phyloP scores from a whole-genome alignment of 2,113 vertebrate species.

The Caranx melampygus region DNA sequence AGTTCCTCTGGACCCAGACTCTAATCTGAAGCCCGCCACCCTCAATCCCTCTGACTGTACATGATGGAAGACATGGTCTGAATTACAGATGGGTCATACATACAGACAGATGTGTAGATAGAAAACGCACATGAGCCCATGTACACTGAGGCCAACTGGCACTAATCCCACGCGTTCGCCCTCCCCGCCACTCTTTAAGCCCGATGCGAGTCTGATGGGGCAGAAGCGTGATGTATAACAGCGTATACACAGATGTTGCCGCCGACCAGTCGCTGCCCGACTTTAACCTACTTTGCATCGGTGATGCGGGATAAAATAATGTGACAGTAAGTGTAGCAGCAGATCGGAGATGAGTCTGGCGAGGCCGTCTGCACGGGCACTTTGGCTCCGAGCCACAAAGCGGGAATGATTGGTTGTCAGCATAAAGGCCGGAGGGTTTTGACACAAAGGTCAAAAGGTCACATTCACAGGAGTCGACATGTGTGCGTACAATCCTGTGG shows the following conservation, averaged over 20 bases:
- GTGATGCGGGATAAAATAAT: constrained; percentile 26
- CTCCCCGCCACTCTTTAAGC: constrained; percentile 44
- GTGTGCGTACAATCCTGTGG: background rate
- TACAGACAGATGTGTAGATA: constrained; percentile 30
- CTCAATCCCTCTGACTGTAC: constrained; percentile 67
- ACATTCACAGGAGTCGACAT: background rate
- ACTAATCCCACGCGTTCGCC: constrained; percentile 61
- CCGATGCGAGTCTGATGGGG: constrained; percentile 29
- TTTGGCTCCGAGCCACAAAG: constrained; percentile 28
- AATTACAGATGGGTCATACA: constrained; percentile 36
- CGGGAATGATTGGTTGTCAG: constrained; percentile 8
- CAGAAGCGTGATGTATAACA: constrained; percentile 59
- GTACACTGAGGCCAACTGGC: constrained; percentile 53
- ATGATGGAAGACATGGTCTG: constrained; percentile 41
- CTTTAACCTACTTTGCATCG: constrained; percentile 56
- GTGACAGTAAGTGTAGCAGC: background rate
- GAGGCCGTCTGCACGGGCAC: constrained; percentile 4
- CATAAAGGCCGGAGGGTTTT: background rate
- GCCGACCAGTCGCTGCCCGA: constrained; percentile 22
- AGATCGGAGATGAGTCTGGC: constrained; percentile 1
- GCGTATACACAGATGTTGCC: constrained; percentile 60
- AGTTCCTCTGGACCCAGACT: constrained; percentile 58
- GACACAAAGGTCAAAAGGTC: constrained; percentile 27
- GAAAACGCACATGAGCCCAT: constrained; percentile 31
- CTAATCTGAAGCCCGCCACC: constrained; percentile 68